These are phyloP conservation scores for Hemitrygon akajei DNA, from an alignment of 2,797 vertebrate genomes.

Conservation along the genomic window DNA sequence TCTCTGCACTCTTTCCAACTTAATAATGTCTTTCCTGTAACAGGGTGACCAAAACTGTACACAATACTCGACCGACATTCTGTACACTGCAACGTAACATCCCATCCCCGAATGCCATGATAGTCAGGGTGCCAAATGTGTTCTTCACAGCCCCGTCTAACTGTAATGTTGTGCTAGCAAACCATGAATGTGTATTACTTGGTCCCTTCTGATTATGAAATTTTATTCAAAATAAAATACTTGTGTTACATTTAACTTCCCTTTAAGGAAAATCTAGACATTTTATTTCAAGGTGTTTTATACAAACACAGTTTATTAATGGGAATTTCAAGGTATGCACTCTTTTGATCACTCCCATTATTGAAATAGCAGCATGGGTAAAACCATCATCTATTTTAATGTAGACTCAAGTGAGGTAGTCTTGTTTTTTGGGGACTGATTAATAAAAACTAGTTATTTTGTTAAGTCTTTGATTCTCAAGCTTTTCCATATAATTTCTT, in stretches of 20 bases:
- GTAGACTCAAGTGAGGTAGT: neutral
- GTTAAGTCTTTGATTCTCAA: neutral
- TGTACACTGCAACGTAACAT: too few relatives aligned
- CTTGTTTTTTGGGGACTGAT: neutral
- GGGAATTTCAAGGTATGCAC: neutral
- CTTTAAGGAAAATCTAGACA: neutral
- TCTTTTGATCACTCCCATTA: neutral
- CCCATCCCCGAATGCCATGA: too few relatives aligned
- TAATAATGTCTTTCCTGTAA: too few relatives aligned
- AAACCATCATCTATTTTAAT: neutral
- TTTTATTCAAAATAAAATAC: neutral
- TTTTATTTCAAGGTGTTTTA: neutral
- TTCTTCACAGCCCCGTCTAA: too few relatives aligned
- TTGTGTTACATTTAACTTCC: neutral
- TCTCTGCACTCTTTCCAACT: too few relatives aligned
- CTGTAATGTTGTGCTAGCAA: too few relatives aligned
- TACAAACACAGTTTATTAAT: neutral
- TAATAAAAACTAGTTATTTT: neutral
- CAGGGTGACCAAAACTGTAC: too few relatives aligned
- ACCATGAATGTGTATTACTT: neutral
- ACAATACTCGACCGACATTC: too few relatives aligned
- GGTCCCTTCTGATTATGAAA: neutral
- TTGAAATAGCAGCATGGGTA: neutral
- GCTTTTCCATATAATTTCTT: neutral
- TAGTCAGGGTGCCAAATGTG: too few relatives aligned